phyloP scores from a whole-genome alignment of 2,797 vertebrate genomes.

The Chromobotia macracanthus region DNA sequence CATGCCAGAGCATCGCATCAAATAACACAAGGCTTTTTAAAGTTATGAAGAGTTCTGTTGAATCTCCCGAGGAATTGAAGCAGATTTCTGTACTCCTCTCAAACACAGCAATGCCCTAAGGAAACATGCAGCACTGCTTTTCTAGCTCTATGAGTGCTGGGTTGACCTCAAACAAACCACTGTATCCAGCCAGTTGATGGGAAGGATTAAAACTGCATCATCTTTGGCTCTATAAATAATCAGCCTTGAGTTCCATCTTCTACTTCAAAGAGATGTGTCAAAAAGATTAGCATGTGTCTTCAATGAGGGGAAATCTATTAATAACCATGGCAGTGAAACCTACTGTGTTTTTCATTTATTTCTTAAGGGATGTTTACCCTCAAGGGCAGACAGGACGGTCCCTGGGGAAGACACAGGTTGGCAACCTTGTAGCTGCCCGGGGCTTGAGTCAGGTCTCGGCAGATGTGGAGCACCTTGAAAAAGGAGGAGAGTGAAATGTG shows the following conservation, averaged over 20 bases:
- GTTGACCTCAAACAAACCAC: constrained; percentile 58
- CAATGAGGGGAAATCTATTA: constrained; percentile 70
- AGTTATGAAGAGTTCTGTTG: constrained; percentile 32
- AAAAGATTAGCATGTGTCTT: constrained; percentile 75
- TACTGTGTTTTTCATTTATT: constrained; percentile 54
- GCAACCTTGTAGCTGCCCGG: constrained; percentile 47
- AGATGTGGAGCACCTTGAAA: constrained; percentile 58
- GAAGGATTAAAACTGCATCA: constrained; percentile 69
- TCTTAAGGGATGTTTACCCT: constrained; percentile 58
- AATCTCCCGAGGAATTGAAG: constrained; percentile 30
- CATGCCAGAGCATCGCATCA: constrained; percentile 37
- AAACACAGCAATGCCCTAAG: constrained; percentile 37
- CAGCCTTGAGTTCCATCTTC: constrained; percentile 74
- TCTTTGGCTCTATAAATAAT: constrained; percentile 76
- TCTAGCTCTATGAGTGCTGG: constrained; percentile 39
- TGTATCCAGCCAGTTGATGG: constrained; percentile 47
- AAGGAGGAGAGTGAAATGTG: constrained; percentile 52
- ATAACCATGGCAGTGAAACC: constrained; percentile 65
- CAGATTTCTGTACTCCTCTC: constrained; percentile 60
- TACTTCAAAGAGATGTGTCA: constrained; percentile 77
- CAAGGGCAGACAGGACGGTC: constrained; percentile 42
- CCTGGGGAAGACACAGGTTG: constrained; percentile 41
- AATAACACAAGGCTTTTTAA: constrained; percentile 21
- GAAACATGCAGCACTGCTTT: constrained; percentile 42
- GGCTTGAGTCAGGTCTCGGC: constrained; percentile 64